Conservation (phyloP, 2,797 vertebrate genomes). For the Tinamus major region DNA sequence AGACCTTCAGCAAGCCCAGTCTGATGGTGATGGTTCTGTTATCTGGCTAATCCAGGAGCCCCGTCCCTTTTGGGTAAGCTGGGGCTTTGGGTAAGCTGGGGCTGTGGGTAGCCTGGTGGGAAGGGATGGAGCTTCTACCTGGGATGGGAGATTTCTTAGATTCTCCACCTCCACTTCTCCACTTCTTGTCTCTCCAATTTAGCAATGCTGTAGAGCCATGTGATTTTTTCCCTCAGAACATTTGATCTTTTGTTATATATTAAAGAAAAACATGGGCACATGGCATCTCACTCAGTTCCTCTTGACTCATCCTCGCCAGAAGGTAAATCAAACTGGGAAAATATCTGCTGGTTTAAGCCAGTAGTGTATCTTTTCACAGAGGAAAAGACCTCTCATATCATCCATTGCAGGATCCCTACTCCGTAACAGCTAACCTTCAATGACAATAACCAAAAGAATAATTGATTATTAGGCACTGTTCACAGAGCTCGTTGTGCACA, state of each 20-base stretch:
- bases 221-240: neutral
- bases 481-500: neutral
- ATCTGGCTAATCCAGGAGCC: neutral
- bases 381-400: neutral
- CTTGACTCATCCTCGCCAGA: neutral
- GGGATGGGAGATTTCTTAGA: too few species aligned
- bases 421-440: neutral
- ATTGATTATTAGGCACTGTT: neutral
- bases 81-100: too few species aligned
- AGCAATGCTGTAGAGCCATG: neutral
- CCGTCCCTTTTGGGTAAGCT: too few species aligned
- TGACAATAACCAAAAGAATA: neutral
- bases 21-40: neutral
- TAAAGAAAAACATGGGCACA: neutral
- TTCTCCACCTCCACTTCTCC: too few species aligned
- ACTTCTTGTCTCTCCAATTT: neutral
- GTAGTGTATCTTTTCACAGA: neutral
- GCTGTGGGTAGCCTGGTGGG: neutral
- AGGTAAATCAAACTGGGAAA: neutral
- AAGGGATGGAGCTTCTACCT: neutral
- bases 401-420: neutral
- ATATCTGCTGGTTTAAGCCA: neutral
- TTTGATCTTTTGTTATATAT: neutral
- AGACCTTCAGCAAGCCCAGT: neutral
- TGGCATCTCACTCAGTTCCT: neutral